Percentiles rank a stretch among this genome's conserved stretches.
Conservation (phyloP, 2,113 vertebrate genomes). For the Antechinus flavipes region DNA sequence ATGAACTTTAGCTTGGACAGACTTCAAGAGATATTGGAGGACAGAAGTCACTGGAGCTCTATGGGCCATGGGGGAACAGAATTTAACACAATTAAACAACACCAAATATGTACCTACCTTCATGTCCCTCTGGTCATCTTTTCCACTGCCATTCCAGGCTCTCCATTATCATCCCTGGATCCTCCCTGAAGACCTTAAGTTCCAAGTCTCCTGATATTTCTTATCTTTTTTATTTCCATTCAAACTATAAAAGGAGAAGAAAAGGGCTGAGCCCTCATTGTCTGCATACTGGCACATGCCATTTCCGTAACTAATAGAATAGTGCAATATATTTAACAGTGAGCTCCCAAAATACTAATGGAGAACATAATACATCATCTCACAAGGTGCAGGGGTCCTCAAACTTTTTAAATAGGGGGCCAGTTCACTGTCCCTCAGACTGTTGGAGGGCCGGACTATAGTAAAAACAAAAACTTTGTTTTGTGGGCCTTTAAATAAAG, state of each 20-base stretch:
- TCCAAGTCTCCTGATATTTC: not conserved
- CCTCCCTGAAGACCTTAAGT: not conserved
- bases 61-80: too few species aligned
- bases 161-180: not conserved
- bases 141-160: not conserved
- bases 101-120: not conserved
- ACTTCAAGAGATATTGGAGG: too few species aligned
- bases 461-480: too few species aligned
- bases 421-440: too few species aligned
- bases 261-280: not conserved
- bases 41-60: too few species aligned
- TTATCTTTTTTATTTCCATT: not conserved
- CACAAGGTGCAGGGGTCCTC: not conserved
- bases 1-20: too few species aligned
- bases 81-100: not conserved
- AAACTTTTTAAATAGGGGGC: too few species aligned
- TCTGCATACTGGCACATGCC: not conserved
- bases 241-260: not conserved
- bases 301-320: not conserved
- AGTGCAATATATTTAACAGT: not conserved
- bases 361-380: not conserved
- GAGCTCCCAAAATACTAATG: not conserved
- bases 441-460: too few species aligned
- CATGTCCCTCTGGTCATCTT: not conserved
- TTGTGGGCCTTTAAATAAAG: too few species aligned